These are phyloP conservation scores for Spheniscus mendiculus DNA, from an alignment of 2,113 vertebrate genomes.

Conservation along the genomic window DNA sequence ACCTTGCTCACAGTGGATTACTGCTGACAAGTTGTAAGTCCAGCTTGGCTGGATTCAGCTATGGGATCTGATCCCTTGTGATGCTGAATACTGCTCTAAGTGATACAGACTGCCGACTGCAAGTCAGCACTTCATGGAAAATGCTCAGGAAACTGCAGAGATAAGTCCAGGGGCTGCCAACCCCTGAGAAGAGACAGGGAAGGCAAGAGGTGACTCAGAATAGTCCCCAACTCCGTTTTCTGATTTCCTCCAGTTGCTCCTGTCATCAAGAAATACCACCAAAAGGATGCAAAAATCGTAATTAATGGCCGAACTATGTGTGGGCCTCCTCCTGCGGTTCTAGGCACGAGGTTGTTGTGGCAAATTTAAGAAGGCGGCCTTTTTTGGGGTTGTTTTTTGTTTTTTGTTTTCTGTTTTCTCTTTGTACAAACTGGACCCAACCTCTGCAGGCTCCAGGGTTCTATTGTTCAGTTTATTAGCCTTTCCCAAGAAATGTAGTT, in stretches of 20 bases:
- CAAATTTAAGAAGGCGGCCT: conserved; percentile 3
- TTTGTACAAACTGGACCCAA: not conserved
- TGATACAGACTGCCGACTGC: not conserved
- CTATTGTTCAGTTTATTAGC: conserved; percentile 60
- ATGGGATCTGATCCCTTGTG: not conserved
- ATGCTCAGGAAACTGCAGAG: conserved; percentile 2
- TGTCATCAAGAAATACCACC: conserved; percentile 6
- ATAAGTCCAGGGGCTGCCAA: not conserved
- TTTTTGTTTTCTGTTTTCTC: not conserved
- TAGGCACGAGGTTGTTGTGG: conserved; percentile 12
- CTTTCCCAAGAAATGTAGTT: conserved; percentile 28
- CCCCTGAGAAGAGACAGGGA: not conserved
- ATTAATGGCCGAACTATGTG: not conserved
- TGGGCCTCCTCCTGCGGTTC: not conserved
- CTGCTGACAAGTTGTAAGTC: conserved; percentile 47
- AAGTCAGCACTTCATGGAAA: conserved; percentile 46
- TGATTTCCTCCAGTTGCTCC: not conserved
- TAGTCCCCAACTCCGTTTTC: not conserved
- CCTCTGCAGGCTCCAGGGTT: conserved; percentile 22
- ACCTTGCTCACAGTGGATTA: conserved; percentile 24
- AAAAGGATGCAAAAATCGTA: not conserved
- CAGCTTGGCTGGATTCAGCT: conserved; percentile 29
- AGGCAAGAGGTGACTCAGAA: conserved; percentile 6
- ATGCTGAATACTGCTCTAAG: conserved; percentile 18
- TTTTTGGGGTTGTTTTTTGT: not conserved